Conservation (phyloP, 2,113 vertebrate species). For the Brienomyrus longianalis region DNA sequence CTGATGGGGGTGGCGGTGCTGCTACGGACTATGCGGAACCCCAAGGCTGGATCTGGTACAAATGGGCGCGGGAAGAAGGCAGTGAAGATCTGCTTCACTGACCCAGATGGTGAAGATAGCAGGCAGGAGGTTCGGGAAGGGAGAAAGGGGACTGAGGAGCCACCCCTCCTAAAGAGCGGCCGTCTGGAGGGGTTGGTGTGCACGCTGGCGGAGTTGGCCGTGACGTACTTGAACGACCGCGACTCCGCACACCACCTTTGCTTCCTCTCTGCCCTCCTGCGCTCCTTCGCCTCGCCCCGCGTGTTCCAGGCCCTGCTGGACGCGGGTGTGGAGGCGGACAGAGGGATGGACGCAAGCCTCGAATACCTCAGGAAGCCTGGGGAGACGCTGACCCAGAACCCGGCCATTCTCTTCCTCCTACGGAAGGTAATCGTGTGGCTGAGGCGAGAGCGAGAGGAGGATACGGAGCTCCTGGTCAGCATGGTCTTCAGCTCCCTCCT, state of each 20-base stretch:
- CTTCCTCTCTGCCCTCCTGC: constrained; percentile 79
- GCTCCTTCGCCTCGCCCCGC: constrained; percentile 69
- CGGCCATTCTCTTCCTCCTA: constrained; percentile 75
- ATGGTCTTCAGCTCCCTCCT: constrained; percentile 82
- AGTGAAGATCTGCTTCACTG: constrained; percentile 69
- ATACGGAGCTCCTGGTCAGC: constrained; percentile 76
- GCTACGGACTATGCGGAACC: constrained; percentile 75
- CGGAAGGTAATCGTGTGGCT: constrained; percentile 75
- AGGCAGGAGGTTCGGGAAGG: constrained; percentile 20
- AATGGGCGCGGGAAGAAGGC: constrained; percentile 62
- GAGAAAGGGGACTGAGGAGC: constrained; percentile 13
- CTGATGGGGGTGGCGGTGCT: constrained; percentile 73
- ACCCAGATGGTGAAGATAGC: constrained; percentile 45
- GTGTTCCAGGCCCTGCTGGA: constrained; percentile 75
- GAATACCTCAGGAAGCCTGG: constrained; percentile 30
- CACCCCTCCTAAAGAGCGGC: constrained; percentile 27
- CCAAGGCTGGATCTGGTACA: constrained; percentile 52
- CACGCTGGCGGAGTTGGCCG: constrained; percentile 74
- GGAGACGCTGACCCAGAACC: constrained; percentile 47
- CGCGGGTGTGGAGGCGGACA: constrained; percentile 47
- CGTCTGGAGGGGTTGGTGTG: constrained; percentile 81
- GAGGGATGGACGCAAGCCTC: constrained; percentile 20
- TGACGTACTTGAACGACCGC: constrained; percentile 72
- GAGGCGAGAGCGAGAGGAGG: constrained; percentile 60
- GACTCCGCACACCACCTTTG: constrained; percentile 77